A percentile compares a stretch with the other conserved stretches of the same genome.
Evolutionary conservation across 2,113 vertebrate species (phyloP).

Genomic region (Polyodon spathula): DNA sequence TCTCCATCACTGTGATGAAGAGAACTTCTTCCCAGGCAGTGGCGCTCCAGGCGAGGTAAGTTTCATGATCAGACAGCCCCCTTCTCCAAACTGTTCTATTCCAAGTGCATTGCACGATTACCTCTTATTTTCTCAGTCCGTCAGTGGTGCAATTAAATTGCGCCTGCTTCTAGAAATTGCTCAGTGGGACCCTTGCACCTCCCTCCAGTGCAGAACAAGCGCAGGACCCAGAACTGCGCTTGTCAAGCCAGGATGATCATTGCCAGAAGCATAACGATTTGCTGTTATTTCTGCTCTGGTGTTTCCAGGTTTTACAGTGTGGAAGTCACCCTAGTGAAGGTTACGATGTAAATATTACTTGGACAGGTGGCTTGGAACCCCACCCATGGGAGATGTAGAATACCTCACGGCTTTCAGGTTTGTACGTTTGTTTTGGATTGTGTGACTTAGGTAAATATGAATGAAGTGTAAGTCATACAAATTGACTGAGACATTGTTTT

Average conservation of each 20-base stretch:
- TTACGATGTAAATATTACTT: conserved; percentile 67
- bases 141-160: conserved; percentile 72
- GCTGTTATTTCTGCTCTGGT: conserved; percentile 37
- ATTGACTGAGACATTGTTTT: conserved; percentile 24
- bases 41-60: conserved; percentile 87
- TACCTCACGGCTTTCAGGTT: conserved; percentile 70
- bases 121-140: conserved; percentile 72
- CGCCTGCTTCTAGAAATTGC: conserved; percentile 68
- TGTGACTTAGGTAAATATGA: conserved; percentile 11
- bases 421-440: conserved; percentile 45
- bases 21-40: conserved; percentile 80
- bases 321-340: conserved; percentile 55
- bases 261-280: conserved; percentile 51
- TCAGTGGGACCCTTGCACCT: conserved; percentile 47
- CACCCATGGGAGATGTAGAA: conserved; percentile 64
- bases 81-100: conserved; percentile 64
- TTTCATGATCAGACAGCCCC: conserved; percentile 66
- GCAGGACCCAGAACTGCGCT: conserved; percentile 56
- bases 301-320: conserved; percentile 49
- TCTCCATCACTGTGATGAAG: conserved; percentile 84
- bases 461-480: conserved; percentile 4
- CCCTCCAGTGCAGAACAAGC: conserved; percentile 55
- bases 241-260: conserved; percentile 60
- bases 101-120: conserved; percentile 73
- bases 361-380: conserved; percentile 72